Conservation (phyloP, 1,140 invertebrate species). For the Listronotus oregonensis region DNA sequence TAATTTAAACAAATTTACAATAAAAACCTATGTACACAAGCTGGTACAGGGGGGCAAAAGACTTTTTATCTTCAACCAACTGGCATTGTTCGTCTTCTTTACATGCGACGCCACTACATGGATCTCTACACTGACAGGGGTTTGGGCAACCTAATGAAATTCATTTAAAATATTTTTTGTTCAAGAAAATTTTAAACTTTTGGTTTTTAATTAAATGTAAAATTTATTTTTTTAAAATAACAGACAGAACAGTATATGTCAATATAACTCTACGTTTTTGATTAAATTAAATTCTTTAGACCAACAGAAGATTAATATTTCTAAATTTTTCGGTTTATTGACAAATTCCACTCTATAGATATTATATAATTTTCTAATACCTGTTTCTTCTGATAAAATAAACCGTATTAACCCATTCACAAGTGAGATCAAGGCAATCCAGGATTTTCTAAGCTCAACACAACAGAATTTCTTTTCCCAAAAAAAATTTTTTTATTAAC, state of each 20-base stretch:
- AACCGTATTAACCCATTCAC: constrained; percentile 83
- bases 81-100: constrained; percentile 68
- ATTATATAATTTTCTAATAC: constrained; percentile 1
- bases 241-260: too few species aligned
- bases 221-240: too few species aligned
- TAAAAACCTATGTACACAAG: constrained; percentile 62
- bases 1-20: too few species aligned
- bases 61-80: constrained; percentile 78
- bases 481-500: background rate
- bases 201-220: background rate
- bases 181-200: background rate
- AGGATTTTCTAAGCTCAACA: constrained; percentile 62
- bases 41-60: constrained; percentile 82
- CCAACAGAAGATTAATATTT: too few species aligned
- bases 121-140: constrained; percentile 79
- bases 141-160: constrained; percentile 65
- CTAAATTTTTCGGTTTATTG: too few species aligned
- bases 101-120: constrained; percentile 71
- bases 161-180: background rate
- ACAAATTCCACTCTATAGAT: too few species aligned
- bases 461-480: constrained; percentile 51
- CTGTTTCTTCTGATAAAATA: constrained; percentile 65
- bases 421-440: constrained; percentile 73
- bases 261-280: too few species aligned
- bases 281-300: too few species aligned